Conservation (phyloP, 2,113 vertebrate genomes). For the Callionymus lyra region DNA sequence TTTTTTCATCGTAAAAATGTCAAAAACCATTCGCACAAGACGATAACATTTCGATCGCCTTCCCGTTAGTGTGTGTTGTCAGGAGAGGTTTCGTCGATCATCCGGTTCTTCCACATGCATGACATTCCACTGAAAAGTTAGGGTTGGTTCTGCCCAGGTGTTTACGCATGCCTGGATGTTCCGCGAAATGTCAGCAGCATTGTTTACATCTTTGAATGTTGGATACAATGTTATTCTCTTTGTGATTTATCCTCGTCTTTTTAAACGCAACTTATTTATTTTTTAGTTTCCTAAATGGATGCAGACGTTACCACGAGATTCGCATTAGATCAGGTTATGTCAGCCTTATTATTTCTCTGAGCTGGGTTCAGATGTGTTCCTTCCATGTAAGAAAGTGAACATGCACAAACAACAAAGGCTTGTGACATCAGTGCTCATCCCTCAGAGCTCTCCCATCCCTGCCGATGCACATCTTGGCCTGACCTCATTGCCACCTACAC, state of each 20-base stretch:
- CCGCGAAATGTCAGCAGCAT: no score
- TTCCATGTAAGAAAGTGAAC: background rate
- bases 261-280: no score
- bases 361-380: background rate
- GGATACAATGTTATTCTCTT: no score
- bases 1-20: no score
- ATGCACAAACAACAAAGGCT: constrained; percentile 45
- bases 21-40: no score
- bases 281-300: no score
- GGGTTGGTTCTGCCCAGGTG: background rate
- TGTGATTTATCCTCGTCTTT: no score
- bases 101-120: constrained; percentile 54
- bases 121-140: constrained; percentile 44
- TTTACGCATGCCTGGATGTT: background rate
- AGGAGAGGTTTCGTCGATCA: constrained; percentile 14
- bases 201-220: no score
- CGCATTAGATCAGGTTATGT: no score
- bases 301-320: no score
- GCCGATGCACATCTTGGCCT: constrained; percentile 72
- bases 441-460: constrained; percentile 72
- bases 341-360: no score
- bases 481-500: constrained; percentile 65
- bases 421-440: constrained; percentile 59
- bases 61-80: constrained; percentile 7
- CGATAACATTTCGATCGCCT: no score